These are phyloP conservation scores for Druceiella hillmani DNA, from an alignment of 2,888 invertebrate genomes.

Conservation along the genomic window DNA sequence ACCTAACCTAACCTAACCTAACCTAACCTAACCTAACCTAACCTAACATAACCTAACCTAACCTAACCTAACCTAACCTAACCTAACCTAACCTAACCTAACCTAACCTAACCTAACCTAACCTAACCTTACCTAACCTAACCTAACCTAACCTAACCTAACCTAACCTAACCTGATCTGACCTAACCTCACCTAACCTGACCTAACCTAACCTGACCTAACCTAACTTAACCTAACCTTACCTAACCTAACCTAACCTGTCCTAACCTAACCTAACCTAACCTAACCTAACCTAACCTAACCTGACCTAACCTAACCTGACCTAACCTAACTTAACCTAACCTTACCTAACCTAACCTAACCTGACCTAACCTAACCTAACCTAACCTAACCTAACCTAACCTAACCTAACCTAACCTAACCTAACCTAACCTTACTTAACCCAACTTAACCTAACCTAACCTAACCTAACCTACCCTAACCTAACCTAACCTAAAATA, in stretches of 20 bases:
- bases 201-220: slow-evolving; percentile 9
- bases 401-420: slow-evolving; percentile 19
- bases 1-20: slow-evolving; percentile 11
- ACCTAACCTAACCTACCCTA: slow-evolving; percentile 17
- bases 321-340: slow-evolving; percentile 20
- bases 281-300: slow-evolving; percentile 17
- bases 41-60: slow-evolving; percentile 10
- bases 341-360: slow-evolving; percentile 19
- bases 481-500: slow-evolving; percentile 13
- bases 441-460: slow-evolving; percentile 16
- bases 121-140: slow-evolving; percentile 9
- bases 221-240: slow-evolving; percentile 10
- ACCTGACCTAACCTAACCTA: slow-evolving; percentile 14
- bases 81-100: slow-evolving; percentile 9
- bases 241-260: slow-evolving; percentile 22
- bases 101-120: slow-evolving; percentile 9
- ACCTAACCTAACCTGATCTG: slow-evolving; percentile 1
- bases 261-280: slow-evolving; percentile 19
- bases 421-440: slow-evolving; percentile 16
- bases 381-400: slow-evolving; percentile 15
- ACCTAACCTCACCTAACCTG: slow-evolving; percentile 6
- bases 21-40: slow-evolving; percentile 10
- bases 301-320: slow-evolving; percentile 21
- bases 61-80: slow-evolving; percentile 9
- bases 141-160: slow-evolving; percentile 9